Percentiles rank a stretch among this genome's conserved stretches.
These are phyloP conservation scores for Brachypterus glaber DNA, from an alignment of 2,888 invertebrate species.

Conservation along the genomic window DNA sequence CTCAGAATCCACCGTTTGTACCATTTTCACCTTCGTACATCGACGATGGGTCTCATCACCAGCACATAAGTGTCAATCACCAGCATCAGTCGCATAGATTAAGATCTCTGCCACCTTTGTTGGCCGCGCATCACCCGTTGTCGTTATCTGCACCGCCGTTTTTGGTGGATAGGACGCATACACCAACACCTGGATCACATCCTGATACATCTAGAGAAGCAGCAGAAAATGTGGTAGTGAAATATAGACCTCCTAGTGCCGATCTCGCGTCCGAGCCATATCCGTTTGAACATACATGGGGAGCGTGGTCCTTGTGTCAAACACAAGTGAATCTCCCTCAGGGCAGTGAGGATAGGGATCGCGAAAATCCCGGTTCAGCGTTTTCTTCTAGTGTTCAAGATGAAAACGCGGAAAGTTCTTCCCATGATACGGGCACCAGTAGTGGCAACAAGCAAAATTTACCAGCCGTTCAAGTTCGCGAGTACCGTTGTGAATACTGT, in stretches of 20 bases:
- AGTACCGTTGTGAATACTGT: slow-evolving; percentile 82
- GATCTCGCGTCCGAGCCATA: slow-evolving; percentile 48
- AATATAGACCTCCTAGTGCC: slow-evolving; percentile 60
- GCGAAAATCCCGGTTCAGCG: slow-evolving; percentile 29
- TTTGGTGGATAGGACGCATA: slow-evolving; percentile 52
- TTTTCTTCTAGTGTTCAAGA: slow-evolving; percentile 29
- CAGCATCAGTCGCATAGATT: slow-evolving; percentile 53
- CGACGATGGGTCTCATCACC: slow-evolving; percentile 57
- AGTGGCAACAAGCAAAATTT: slow-evolving; percentile 35
- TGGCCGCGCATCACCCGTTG: slow-evolving; percentile 56
- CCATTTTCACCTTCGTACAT: slow-evolving; percentile 69
- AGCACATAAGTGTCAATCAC: slow-evolving; percentile 50
- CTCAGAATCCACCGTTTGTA: slow-evolving; percentile 79
- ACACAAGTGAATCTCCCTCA: slow-evolving; percentile 49
- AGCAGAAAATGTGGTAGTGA: slow-evolving; percentile 48
- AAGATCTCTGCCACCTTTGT: slow-evolving; percentile 46
- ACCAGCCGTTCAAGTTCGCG: slow-evolving; percentile 55
- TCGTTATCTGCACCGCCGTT: slow-evolving; percentile 69
- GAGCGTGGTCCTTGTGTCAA: slow-evolving; percentile 56
- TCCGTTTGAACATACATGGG: slow-evolving; percentile 49
- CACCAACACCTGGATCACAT: slow-evolving; percentile 46
- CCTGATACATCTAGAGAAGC: slow-evolving; percentile 40
- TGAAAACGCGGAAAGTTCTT: slow-evolving; percentile 40
- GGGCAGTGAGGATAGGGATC: slow-evolving; percentile 29
- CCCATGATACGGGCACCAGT: slow-evolving; percentile 37